These are phyloP conservation scores for Verasper variegatus DNA, from an alignment of 2,113 vertebrate genomes.

Conservation along the genomic window DNA sequence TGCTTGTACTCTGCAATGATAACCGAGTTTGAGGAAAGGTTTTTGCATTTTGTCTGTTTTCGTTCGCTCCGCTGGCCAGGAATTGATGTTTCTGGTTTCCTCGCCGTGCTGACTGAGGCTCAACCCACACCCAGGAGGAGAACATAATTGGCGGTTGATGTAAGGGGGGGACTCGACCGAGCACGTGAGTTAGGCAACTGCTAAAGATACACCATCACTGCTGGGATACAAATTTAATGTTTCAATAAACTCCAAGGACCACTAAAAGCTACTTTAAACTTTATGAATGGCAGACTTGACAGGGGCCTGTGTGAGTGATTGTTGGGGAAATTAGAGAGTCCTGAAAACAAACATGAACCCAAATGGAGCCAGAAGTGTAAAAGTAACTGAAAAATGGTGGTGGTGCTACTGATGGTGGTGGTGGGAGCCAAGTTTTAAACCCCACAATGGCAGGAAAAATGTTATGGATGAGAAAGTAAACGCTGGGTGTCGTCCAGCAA, in stretches of 20 bases:
- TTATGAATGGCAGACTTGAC: conserved; percentile 84
- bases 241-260: conserved; percentile 85
- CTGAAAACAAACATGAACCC: conserved; percentile 68
- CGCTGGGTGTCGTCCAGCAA: not conserved
- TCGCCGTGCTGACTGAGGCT: conserved; percentile 60
- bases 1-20: conserved; percentile 60
- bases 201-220: conserved; percentile 84
- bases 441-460: conserved; percentile 23
- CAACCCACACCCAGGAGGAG: conserved; percentile 81
- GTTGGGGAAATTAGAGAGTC: conserved; percentile 84
- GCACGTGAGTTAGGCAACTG: conserved; percentile 76
- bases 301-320: conserved; percentile 76
- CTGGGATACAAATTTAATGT: conserved; percentile 84
- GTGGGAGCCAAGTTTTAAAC: conserved; percentile 47
- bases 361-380: conserved; percentile 74
- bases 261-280: conserved; percentile 85
- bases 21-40: conserved; percentile 66
- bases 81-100: conserved; percentile 78
- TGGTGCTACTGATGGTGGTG: not conserved
- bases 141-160: conserved; percentile 84
- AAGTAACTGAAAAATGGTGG: conserved; percentile 63
- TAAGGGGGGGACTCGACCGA: conserved; percentile 62
- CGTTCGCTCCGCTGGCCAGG: conserved; percentile 59
- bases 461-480: conserved; percentile 27
- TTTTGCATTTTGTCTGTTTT: conserved; percentile 75